Evolutionary conservation across 1,140 invertebrate species (phyloP), one percentile per base, ranked within the genome.

Genomic region (Lutraria rhynchaena): DNA sequence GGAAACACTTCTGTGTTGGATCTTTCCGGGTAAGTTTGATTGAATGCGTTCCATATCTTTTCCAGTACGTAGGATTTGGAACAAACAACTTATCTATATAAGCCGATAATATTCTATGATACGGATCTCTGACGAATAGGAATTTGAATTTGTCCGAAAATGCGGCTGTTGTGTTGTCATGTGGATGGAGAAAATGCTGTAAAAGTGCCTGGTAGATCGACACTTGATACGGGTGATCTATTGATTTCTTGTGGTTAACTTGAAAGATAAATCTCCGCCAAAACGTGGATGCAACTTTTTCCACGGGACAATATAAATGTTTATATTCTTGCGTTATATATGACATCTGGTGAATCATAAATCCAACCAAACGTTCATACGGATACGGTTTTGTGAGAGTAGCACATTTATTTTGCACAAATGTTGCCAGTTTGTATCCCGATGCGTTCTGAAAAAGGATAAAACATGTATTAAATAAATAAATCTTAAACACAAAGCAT

Each of bases 31-130:
- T 55, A 19, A 53, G 19, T 3, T 46, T 27, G 7, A 77, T 77
- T 13, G 75, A 51, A 37, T 33, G 75, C n/a, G 22, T 53, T 3
- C 75, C 75, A 41, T 65, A 77, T 22, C 46, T 27, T 27, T 77
- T 46, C 76, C 76, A 78, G 27, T 37, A 78, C 22, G 60, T 35
- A 22, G 76, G 61, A 24, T 78, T 57, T 22, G 76, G 76, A 13
- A 69, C 29, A 44, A 67, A 78, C 19, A 78, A 13, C 37, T 78
- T 78, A 60, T 78, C 76, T 3, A 78, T 49, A 65, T 78, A 78
- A 11, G 60, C 76, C 44, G 76, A 78, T 9, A 78, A 41, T 31
- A 78, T 49, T 27, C 76, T 31, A 13, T 69, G 44, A 24, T 57
- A 78, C 24, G 76, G 76, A 31, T 78, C 53, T 29, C 76, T 49